Evolutionary conservation across 2,888 invertebrate species (phyloP).

Genomic region (Gonocerus acuteangulatus): DNA sequence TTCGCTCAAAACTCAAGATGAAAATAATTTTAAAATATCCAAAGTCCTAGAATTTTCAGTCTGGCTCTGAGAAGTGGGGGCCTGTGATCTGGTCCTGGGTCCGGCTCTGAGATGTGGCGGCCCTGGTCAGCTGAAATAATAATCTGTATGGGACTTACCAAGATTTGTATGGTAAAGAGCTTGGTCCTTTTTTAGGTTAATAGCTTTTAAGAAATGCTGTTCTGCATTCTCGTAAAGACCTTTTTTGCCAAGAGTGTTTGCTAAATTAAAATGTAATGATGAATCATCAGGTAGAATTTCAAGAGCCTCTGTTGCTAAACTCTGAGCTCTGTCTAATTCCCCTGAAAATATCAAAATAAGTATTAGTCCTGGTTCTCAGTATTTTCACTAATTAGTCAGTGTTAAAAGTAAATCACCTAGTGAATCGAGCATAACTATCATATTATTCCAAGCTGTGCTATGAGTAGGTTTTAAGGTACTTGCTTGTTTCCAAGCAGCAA

Average conservation of each 20-base stretch:
- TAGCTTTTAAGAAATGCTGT: slow-evolving; percentile 66
- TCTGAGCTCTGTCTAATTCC: slow-evolving; percentile 59
- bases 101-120: no score
- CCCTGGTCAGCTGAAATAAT: no score
- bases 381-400: slow-evolving; percentile 1
- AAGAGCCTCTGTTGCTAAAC: slow-evolving; percentile 62
- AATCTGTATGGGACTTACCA: slow-evolving; percentile 50
- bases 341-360: slow-evolving; percentile 44
- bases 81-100: no score
- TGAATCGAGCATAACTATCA: slow-evolving; percentile 58
- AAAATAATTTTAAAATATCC: no score
- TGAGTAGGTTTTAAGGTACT: slow-evolving; percentile 69
- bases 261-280: slow-evolving; percentile 75
- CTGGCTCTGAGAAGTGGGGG: no score
- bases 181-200: slow-evolving; percentile 58
- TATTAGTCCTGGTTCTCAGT: background rate
- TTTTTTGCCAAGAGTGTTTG: slow-evolving; percentile 79
- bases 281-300: slow-evolving; percentile 63
- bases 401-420: slow-evolving; percentile 34
- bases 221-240: slow-evolving; percentile 72
- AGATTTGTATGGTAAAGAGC: slow-evolving; percentile 84
- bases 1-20: no score
- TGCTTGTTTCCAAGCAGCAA: slow-evolving; percentile 74
- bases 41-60: no score
- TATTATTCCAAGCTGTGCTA: slow-evolving; percentile 84